Conservation (phyloP, 2,113 vertebrate genomes). For the Zeus faber region DNA sequence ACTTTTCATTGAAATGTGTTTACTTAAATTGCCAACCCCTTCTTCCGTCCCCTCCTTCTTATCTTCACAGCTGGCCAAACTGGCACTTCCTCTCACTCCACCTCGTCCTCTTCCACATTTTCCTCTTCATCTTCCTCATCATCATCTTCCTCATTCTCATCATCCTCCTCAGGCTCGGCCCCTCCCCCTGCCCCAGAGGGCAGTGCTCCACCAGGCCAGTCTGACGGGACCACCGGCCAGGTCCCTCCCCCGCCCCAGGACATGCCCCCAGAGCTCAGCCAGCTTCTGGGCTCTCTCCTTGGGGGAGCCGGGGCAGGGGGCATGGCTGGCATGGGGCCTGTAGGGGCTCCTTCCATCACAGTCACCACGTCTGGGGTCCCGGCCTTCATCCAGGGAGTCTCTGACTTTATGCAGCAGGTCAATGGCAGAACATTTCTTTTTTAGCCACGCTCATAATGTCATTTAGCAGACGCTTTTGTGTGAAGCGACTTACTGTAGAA, state of each 20-base stretch:
- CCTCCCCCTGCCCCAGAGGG: conserved; percentile 39
- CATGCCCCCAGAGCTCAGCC: conserved; percentile 65
- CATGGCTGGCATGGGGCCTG: conserved; percentile 36
- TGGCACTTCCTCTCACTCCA: conserved; percentile 45
- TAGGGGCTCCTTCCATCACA: conserved; percentile 79
- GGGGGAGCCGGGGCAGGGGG: conserved; percentile 68
- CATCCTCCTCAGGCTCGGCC: conserved; percentile 45
- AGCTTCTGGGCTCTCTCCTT: conserved; percentile 83
- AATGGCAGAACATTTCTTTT: too few species aligned
- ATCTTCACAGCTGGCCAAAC: conserved; percentile 52
- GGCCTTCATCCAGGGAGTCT: conserved; percentile 85
- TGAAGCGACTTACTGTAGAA: too few species aligned
- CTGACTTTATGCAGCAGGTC: conserved; percentile 84
- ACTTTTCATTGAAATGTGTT: not conserved
- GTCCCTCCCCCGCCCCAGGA: conserved; percentile 62
- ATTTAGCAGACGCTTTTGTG: too few species aligned
- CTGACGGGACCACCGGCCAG: conserved; percentile 10
- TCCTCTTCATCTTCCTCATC: conserved; percentile 37
- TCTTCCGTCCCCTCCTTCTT: too few species aligned
- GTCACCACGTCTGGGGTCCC: conserved; percentile 85
- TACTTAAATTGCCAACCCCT: not conserved
- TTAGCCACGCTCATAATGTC: too few species aligned
- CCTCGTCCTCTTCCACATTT: conserved; percentile 46
- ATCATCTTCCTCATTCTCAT: conserved; percentile 54
- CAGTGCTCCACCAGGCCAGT: conserved; percentile 19